Evolutionary conservation across 1,140 invertebrate genomes (phyloP).

Genomic region (Zaprionus capensis): DNA sequence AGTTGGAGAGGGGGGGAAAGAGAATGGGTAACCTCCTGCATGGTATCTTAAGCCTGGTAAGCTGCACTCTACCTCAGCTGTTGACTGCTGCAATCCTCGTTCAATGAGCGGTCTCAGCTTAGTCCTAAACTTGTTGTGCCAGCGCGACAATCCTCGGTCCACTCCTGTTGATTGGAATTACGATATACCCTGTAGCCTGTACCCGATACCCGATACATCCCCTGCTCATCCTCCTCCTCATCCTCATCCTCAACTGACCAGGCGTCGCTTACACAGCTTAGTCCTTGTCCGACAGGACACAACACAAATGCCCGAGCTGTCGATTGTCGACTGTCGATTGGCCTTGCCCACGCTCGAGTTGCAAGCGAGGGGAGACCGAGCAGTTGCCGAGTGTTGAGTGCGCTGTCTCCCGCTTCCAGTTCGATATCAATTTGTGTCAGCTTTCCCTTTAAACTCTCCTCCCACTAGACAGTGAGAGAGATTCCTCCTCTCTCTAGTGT

Average conservation of each 20-base stretch:
- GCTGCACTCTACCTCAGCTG: slow-evolving; percentile 45
- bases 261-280: slow-evolving; percentile 49
- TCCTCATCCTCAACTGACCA: neutral
- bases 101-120: slow-evolving; percentile 10
- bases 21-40: neutral
- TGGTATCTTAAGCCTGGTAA: slow-evolving; percentile 21
- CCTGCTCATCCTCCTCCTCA: neutral
- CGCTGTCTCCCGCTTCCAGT: slow-evolving; percentile 16
- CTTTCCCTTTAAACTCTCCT: slow-evolving; percentile 24
- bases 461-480: neutral
- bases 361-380: slow-evolving; percentile 11
- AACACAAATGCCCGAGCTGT: slow-evolving; percentile 35
- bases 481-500: neutral
- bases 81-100: slow-evolving; percentile 52
- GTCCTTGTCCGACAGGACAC: slow-evolving; percentile 53
- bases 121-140: slow-evolving; percentile 20
- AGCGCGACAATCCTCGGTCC: slow-evolving; percentile 7
- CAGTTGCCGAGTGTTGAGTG: slow-evolving; percentile 8
- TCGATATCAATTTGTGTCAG: slow-evolving; percentile 34
- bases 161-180: slow-evolving; percentile 31
- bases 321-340: slow-evolving; percentile 38
- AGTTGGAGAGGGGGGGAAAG: neutral
- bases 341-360: slow-evolving; percentile 16
- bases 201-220: neutral
- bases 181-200: slow-evolving; percentile 14